Base-by-base conservation (phyloP, 2,888 invertebrate genomes). In the Drosophila multiciliata region DNA sequence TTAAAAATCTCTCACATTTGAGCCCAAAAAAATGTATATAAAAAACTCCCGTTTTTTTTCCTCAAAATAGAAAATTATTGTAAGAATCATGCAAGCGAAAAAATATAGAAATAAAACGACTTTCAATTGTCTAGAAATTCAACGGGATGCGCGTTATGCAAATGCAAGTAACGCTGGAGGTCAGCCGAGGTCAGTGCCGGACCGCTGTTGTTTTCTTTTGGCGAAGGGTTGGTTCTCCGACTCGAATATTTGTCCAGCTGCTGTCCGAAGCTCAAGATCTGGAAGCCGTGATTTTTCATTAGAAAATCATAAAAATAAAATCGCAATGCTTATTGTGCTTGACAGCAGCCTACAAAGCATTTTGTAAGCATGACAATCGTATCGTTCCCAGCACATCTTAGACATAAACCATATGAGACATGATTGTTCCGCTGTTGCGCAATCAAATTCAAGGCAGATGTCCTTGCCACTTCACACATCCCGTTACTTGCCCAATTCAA, bases 131-230 rank as follows among this genome's bases (percentile, higher is more conserved):
- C 40, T 60, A 71, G 42, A 78, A 76, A 73, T 75, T 73, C 68
- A 75, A 79, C 52, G 66, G 57, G 75, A 74, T 66, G 42, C 57
- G 48, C 53, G 60, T 63, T 90, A 91, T 91, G 91, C 91, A 91
- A 91, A 91, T 91, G 83, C 80, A 77, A 65, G 66, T 73, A 84
- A 72, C 78, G 89, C 82, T 80, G 76, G 68, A 84, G 91, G 90
- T 92, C 92, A 91, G 80, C 80, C 63, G 57, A 87, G 92, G 91
- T 91, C 91, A 91, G 50, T 29, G 52, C 75, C 77, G 85, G 81
- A 82, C 75, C 77, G 36, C 29, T 78, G 80, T 82, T 81, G 80
- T 66, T 70, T 40, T 60, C 66, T 67, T 66, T 61, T 53, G 45
- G 55, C 87, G 84, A 91, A 91, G 91, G 90, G 91, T 89, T 90